Evolutionary conservation across 2,888 invertebrate genomes (phyloP), one percentile per base, ranked within the genome.

Genomic region (Yponomeuta cagnagella): DNA sequence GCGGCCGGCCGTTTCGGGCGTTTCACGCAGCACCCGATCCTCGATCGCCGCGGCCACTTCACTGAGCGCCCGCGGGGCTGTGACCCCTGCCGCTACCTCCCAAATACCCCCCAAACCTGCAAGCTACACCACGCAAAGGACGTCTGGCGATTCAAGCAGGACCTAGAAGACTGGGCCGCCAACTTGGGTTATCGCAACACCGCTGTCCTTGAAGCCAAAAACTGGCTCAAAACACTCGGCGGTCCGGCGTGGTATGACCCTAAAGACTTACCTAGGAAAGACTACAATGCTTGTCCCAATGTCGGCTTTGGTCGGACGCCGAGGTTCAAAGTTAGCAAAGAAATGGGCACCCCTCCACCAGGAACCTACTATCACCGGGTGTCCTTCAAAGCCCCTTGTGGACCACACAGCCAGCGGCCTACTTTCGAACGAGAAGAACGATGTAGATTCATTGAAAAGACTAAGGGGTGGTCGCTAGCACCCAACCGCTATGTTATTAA

Each of bases 131-230:
- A 71, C 10, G 76, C 78, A 58, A 86, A 87, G 75, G 87, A 88
- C 66, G 86, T 88, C 2, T 91, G 90, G 90, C 80, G 77, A 72
- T 86, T 85, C 73, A 88, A 90, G 76, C 82, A 73, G 10, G 88
- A 89, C 72, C 75, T 90, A 15, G 90, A 90, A 74, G 88, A 87
- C 43, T 91, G 90, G 90, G 80, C 86, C 2, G 76, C 76, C 73
- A 88, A 91, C 74, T 81, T 91, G 58, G 90, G 90, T 6, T 91
- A 89, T 72, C 83, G 90, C 74, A 90, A 91, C 73, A 85, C 85
- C 76, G 78, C 79, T 72, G 72, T 89, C 31, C 79, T 91, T 9
- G 78, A 79, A 15, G 71, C 76, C 63, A 79, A 84, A 52, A 76
- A 66, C 70, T 88, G 88, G 86, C 76, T 75, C 37, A 73, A 71